These are phyloP conservation scores for Dunckerocampus dactyliophorus DNA, from an alignment of 2,113 vertebrate genomes.

Conservation along the genomic window DNA sequence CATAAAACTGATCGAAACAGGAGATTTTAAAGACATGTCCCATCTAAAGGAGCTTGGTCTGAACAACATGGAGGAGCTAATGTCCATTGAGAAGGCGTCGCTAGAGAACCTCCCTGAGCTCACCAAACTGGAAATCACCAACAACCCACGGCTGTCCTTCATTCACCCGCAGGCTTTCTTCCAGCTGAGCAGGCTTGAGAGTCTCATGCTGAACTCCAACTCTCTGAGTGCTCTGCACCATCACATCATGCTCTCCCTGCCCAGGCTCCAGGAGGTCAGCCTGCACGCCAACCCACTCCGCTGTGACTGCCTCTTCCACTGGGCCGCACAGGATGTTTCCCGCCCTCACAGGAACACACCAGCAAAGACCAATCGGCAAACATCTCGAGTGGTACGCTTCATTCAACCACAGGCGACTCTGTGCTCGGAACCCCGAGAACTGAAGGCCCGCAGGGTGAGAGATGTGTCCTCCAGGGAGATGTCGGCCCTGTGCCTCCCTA, in stretches of 20 bases:
- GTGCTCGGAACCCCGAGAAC: constrained; percentile 89
- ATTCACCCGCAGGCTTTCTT: constrained; percentile 90
- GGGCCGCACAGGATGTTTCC: constrained; percentile 76
- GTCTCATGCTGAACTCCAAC: constrained; percentile 97
- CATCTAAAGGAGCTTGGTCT: constrained; percentile 91
- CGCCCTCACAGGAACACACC: constrained; percentile 46
- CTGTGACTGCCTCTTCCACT: constrained; percentile 94
- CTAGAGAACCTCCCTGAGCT: constrained; percentile 90
- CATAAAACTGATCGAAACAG: constrained; percentile 79
- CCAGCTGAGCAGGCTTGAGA: constrained; percentile 86
- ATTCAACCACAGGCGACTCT: constrained; percentile 93
- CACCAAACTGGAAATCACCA: constrained; percentile 94
- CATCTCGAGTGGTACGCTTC: constrained; percentile 80
- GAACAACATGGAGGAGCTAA: constrained; percentile 91
- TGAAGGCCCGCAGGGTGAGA: constrained; percentile 78
- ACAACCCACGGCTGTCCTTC: constrained; percentile 92
- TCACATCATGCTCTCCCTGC: constrained; percentile 83
- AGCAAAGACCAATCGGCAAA: constrained; percentile 37
- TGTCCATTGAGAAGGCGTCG: constrained; percentile 85
- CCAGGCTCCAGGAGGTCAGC: constrained; percentile 90
- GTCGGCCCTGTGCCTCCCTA: constrained; percentile 86
- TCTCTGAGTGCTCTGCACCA: constrained; percentile 90
- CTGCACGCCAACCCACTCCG: constrained; percentile 93
- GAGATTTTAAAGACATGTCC: constrained; percentile 85
- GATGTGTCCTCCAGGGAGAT: constrained; percentile 90